Evolutionary conservation across 2,888 invertebrate species (phyloP), one percentile per base, ranked within the genome.

Genomic region (Lasioglossum lativentre): DNA sequence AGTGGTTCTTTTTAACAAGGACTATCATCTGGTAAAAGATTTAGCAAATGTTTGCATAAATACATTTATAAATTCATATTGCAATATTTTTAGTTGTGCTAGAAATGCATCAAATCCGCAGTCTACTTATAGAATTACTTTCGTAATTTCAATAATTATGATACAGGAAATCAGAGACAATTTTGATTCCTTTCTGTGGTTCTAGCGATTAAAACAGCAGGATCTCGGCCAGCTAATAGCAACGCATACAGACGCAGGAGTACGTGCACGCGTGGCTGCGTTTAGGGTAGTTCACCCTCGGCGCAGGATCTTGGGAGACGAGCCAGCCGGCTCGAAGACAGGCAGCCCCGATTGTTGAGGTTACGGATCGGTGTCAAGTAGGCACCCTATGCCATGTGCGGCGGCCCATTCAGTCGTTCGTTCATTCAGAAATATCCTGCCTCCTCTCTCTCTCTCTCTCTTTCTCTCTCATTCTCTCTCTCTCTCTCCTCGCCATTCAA

Each of bases 371-470:
- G 91, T 91, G 91, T 92, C 91, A 91, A 92, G 91, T 91, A 91
- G 91, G 90, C 91, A 90, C 91, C 92, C 91, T 91, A 91, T 91
- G 91, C 90, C 90, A 91, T 91, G 90, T 91, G 90, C 91, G 86
- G 86, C 90, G 86, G 91, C 91, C 91, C 91, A 91, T 91, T 91
- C 91, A 91, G 89, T 91, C 92, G 92, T 89, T 91, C 91, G 92
- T 91, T 91, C 91, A 91, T 91, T 91, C 91, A 91, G 92, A 91
- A 91, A 91, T 91, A 91, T 91, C 92, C 91, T 92, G 90, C 89
- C 91, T 86, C 88, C 88, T 87, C 86, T 86, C 83, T 85, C 86
- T 85, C 86, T 89, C 52, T 52, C 23, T 52, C 84, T 85, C 19
- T 66, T 19, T 34, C 66, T 66, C 30, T 19, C 66, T 34, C 56